Conservation (phyloP, 1,140 invertebrate genomes). For the Hypsibius dujardini region DNA sequence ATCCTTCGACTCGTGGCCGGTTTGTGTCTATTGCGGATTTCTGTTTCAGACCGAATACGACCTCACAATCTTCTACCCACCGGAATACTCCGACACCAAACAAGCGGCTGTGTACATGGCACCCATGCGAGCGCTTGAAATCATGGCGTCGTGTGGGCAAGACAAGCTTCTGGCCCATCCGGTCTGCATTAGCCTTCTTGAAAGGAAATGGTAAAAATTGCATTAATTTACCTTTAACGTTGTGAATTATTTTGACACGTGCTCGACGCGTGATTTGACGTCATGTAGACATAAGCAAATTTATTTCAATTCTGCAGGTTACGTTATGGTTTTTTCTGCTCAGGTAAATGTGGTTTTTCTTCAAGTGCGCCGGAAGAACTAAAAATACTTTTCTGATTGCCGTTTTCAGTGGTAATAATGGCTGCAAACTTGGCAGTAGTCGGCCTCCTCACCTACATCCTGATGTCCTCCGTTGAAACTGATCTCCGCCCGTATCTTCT, state of each 20-base stretch:
- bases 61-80: neutral
- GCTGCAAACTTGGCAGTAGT: neutral
- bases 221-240: too few species aligned
- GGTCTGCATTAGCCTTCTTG: neutral
- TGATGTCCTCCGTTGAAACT: neutral
- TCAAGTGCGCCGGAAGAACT: too few species aligned
- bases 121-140: neutral
- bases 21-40: neutral
- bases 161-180: neutral
- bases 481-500: conserved; percentile 1
- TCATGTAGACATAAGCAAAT: too few species aligned
- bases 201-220: neutral
- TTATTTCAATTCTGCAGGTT: too few species aligned
- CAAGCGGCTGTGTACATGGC: neutral
- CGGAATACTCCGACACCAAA: neutral
- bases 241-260: too few species aligned
- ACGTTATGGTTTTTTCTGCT: neutral
- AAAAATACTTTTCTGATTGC: neutral
- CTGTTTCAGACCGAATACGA: conserved; percentile 1
- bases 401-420: neutral
- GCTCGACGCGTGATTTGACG: too few species aligned
- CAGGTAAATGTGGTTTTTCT: neutral
- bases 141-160: neutral
- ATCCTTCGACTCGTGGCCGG: too few species aligned
- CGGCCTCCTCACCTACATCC: neutral